These are phyloP conservation scores for Piprites chloris DNA, from an alignment of 2,113 vertebrate species.

Conservation along the genomic window DNA sequence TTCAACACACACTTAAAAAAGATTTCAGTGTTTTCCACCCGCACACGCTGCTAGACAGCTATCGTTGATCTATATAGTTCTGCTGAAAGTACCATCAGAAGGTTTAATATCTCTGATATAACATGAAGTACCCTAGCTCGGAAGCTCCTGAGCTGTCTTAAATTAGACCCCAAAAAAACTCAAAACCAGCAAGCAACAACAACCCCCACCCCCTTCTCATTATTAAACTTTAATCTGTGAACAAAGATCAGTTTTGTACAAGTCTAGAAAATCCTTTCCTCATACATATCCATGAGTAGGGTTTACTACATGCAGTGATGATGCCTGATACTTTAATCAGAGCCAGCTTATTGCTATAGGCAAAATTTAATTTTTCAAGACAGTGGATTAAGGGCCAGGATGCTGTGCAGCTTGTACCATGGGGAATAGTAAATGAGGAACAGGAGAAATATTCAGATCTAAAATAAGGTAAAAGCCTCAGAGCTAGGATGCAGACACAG, in stretches of 20 bases:
- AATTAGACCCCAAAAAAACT: neutral
- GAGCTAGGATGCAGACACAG: neutral
- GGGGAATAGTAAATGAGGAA: neutral
- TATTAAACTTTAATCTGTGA: neutral
- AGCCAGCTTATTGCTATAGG: neutral
- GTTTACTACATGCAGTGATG: neutral
- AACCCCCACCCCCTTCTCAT: neutral
- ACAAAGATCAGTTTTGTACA: neutral
- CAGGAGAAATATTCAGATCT: neutral
- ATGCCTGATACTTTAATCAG: neutral
- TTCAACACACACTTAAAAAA: neutral
- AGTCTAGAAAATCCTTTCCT: neutral
- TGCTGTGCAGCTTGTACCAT: neutral
- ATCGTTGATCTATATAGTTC: neutral
- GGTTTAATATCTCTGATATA: neutral
- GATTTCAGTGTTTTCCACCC: neutral
- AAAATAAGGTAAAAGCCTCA: neutral
- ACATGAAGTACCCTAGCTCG: neutral
- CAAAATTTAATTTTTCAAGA: neutral
- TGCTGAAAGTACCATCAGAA: neutral
- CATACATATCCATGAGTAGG: neutral
- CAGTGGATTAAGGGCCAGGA: neutral
- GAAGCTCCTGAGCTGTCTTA: neutral
- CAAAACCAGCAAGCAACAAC: neutral
- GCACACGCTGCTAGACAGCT: neutral